These are phyloP conservation scores for Engystomops pustulosus DNA, from an alignment of 2,113 vertebrate species.

Conservation along the genomic window DNA sequence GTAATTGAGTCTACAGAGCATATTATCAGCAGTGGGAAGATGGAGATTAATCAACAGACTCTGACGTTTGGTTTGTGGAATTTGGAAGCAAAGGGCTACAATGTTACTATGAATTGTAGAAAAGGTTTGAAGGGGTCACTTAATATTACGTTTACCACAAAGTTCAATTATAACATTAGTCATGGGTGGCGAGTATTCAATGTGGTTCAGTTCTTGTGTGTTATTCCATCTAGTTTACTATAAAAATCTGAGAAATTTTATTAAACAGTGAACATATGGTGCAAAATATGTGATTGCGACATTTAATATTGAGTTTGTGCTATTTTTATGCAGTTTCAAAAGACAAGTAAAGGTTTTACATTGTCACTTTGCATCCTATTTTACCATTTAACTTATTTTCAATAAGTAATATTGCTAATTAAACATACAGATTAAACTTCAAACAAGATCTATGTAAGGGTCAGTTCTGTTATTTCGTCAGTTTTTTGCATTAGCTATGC, in stretches of 20 bases:
- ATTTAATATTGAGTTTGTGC: background rate
- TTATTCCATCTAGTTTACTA: background rate
- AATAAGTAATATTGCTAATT: no score
- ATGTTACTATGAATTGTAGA: background rate
- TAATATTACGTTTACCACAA: background rate
- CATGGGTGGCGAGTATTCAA: background rate
- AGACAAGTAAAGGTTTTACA: background rate
- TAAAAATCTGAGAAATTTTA: slow-evolving; percentile 2
- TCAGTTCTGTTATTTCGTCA: no score
- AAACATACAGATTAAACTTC: no score
- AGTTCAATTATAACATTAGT: slow-evolving; percentile 6
- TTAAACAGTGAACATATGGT: slow-evolving; percentile 3
- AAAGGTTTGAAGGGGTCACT: slow-evolving; percentile 26
- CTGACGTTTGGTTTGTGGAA: slow-evolving; percentile 24
- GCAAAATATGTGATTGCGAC: background rate
- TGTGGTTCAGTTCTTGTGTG: background rate
- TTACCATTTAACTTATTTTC: no score
- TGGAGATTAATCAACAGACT: slow-evolving; percentile 23
- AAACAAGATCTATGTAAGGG: no score
- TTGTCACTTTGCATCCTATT: no score
- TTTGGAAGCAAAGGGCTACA: background rate
- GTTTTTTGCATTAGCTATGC: no score
- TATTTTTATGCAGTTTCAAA: background rate
- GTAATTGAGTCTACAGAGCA: background rate
- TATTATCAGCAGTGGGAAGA: background rate